These are phyloP conservation scores for Forficula auricularia DNA, from an alignment of 1,140 invertebrate species.

Conservation along the genomic window DNA sequence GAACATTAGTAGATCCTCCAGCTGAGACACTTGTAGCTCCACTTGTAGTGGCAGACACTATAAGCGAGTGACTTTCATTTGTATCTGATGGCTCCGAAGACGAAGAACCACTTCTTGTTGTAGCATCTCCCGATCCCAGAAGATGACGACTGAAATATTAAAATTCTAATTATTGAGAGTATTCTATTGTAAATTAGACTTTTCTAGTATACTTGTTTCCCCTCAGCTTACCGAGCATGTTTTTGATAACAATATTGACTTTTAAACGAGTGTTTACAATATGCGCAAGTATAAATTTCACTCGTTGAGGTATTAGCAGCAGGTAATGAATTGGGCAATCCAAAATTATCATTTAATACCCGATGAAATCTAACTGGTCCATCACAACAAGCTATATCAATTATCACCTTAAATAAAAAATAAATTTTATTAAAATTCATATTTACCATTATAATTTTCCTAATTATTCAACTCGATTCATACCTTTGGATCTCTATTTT, in stretches of 20 bases:
- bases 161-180: no score
- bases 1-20: slow-evolving; percentile 57
- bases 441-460: no score
- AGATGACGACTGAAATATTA: no score
- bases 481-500: no score
- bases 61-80: no score
- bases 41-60: background rate
- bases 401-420: slow-evolving; percentile 42
- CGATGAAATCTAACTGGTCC: slow-evolving; percentile 67
- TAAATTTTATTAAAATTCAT: no score
- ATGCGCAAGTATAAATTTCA: slow-evolving; percentile 47
- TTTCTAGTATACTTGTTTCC: no score
- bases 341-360: slow-evolving; percentile 56
- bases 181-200: no score
- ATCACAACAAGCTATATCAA: slow-evolving; percentile 73
- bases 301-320: slow-evolving; percentile 8
- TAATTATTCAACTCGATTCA: no score
- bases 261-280: slow-evolving; percentile 64
- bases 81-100: no score
- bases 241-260: slow-evolving; percentile 67
- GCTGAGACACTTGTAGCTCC: slow-evolving; percentile 33
- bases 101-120: no score
- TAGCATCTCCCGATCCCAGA: no score
- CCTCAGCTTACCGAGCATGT: slow-evolving; percentile 38
- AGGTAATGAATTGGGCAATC: slow-evolving; percentile 12